Evolutionary conservation across 23 tunicate species (phyloP).

Genomic region (Phallusia fumigata): DNA sequence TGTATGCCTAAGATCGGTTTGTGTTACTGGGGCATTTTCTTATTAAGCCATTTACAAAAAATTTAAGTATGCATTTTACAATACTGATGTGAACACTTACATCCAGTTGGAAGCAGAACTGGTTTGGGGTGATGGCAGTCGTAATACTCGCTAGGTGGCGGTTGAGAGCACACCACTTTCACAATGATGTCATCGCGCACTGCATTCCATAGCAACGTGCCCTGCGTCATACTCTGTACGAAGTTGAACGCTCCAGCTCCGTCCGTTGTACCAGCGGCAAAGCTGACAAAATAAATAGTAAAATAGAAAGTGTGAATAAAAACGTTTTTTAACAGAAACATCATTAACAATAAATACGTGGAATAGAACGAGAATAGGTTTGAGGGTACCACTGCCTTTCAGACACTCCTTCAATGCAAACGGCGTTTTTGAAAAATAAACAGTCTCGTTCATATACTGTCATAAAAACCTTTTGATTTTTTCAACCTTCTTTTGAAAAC

Average conservation of each 20-base stretch:
- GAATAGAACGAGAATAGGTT: no score
- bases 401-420: no score
- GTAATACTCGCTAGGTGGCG: slow-evolving; percentile 70
- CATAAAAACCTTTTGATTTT: no score
- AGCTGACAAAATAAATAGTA: slow-evolving; percentile 33
- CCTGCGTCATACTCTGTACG: slow-evolving; percentile 78
- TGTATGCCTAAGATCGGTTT: no score
- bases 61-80: neutral
- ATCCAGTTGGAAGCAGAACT: slow-evolving; percentile 94
- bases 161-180: slow-evolving; percentile 60
- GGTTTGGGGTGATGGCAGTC: slow-evolving; percentile 97
- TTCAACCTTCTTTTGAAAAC: no score
- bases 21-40: no score
- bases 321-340: no score
- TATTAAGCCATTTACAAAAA: no score
- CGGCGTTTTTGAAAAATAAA: no score
- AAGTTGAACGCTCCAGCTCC: slow-evolving; percentile 97
- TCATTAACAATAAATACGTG: neutral
- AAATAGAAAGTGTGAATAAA: neutral
- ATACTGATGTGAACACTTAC: slow-evolving; percentile 42
- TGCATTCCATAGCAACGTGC: slow-evolving; percentile 76
- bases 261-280: slow-evolving; percentile 97
- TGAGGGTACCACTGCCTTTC: no score
- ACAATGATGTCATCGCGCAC: slow-evolving; percentile 76
- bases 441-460: no score